A percentile compares a stretch with the other conserved stretches of the same genome.
Evolutionary conservation across 1,140 invertebrate species (phyloP).

Genomic region (Aphaenogaster ashmeadi): DNA sequence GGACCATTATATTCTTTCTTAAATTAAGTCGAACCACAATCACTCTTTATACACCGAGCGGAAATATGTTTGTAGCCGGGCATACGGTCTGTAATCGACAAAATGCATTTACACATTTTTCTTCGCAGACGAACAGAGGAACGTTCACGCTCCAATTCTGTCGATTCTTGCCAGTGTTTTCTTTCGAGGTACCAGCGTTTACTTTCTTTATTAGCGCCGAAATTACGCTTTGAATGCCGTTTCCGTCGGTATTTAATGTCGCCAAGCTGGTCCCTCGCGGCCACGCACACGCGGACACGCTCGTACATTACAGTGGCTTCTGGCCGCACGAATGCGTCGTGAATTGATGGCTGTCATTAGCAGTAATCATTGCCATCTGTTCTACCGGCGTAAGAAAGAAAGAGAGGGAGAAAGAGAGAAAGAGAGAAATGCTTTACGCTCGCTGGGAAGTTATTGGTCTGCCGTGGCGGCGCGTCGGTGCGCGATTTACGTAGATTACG

Average conservation of each 20-base stretch:
- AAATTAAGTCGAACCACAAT: constrained; percentile 15
- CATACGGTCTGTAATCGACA: not conserved
- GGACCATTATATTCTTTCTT: not conserved
- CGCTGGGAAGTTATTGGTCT: constrained; percentile 65
- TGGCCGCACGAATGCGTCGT: constrained; percentile 52
- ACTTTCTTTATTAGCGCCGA: not conserved
- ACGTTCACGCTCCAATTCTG: constrained; percentile 26
- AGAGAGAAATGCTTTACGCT: constrained; percentile 64
- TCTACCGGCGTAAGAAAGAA: constrained; percentile 44
- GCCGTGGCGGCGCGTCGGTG: constrained; percentile 36
- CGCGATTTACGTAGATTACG: constrained; percentile 63
- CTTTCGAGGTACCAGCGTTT: no score
- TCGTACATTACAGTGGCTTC: constrained; percentile 27
- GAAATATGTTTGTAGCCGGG: constrained; percentile 21
- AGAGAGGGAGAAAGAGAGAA: not conserved
- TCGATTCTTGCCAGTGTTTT: not conserved
- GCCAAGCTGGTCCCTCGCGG: constrained; percentile 38
- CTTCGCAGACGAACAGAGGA: not conserved
- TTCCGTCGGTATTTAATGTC: constrained; percentile 55
- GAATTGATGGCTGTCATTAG: constrained; percentile 76
- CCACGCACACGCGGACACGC: constrained; percentile 9
- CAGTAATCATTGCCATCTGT: constrained; percentile 75
- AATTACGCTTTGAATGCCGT: constrained; percentile 21
- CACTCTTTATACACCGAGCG: not conserved
- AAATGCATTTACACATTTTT: constrained; percentile 11